phyloP scores from a whole-genome alignment of 2,113 vertebrate species.

The Platichthys stellatus region DNA sequence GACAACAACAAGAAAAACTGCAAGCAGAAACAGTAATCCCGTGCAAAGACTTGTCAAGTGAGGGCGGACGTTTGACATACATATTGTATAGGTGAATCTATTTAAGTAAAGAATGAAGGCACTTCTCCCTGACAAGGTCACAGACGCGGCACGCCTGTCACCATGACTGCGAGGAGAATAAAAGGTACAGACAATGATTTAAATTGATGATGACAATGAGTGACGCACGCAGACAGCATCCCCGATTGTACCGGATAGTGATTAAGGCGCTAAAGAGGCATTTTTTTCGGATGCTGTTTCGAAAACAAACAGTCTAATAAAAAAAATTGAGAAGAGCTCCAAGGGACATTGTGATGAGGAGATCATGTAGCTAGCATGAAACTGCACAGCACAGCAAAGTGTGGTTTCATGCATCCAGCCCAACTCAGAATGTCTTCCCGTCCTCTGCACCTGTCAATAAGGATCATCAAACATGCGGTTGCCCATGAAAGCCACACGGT shows the following conservation, averaged over 20 bases:
- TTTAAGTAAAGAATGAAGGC: conserved; percentile 36
- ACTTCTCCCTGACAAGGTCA: conserved; percentile 53
- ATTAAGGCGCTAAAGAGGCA: conserved; percentile 20
- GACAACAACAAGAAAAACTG: conserved; percentile 1
- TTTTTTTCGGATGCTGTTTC: conserved; percentile 2
- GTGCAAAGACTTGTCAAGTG: conserved; percentile 7
- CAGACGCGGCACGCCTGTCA: conserved; percentile 33
- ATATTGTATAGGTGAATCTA: conserved; percentile 16
- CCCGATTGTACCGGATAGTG: conserved; percentile 22
- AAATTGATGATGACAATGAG: conserved; percentile 24
- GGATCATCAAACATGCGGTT: conserved; percentile 39
- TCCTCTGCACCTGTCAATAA: conserved; percentile 26
- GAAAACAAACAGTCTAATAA: conserved; percentile 32
- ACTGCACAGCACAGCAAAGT: conserved; percentile 36
- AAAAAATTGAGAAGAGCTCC: neutral
- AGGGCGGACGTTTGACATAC: neutral
- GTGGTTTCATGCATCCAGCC: conserved; percentile 31
- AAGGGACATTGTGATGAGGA: conserved; percentile 15
- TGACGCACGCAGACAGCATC: neutral
- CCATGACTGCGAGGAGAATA: conserved; percentile 20
- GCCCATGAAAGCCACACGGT: conserved; percentile 32
- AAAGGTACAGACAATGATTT: conserved; percentile 33
- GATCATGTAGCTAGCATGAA: neutral
- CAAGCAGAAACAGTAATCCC: conserved; percentile 9
- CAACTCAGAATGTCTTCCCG: neutral